phyloP scores from a whole-genome alignment of 2,888 invertebrate genomes.

The Diarsia dahlii region DNA sequence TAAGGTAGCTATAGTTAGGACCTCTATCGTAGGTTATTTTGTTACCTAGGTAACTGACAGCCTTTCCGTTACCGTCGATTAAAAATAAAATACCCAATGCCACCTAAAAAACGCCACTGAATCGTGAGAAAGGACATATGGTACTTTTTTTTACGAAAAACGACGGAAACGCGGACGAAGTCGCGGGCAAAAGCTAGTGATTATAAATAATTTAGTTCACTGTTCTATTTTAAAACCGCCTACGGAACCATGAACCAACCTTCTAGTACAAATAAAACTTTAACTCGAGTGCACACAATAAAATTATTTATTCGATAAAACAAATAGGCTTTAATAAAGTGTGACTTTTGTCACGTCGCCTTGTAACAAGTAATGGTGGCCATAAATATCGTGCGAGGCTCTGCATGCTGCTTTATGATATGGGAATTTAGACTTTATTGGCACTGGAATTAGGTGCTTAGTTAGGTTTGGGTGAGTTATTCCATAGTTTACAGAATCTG shows the following conservation, averaged over 20 bases:
- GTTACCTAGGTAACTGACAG: no score
- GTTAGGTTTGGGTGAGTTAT: neutral
- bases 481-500: constrained; percentile 24
- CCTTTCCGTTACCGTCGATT: no score
- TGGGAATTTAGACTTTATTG: neutral
- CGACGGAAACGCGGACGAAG: no score
- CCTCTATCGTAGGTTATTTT: no score
- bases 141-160: no score
- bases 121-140: no score
- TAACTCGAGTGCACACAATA: constrained; percentile 71
- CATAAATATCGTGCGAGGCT: constrained; percentile 77
- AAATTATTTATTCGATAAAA: constrained; percentile 87
- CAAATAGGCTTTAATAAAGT: constrained; percentile 86
- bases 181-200: no score
- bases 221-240: constrained; percentile 24
- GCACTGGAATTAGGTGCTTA: neutral
- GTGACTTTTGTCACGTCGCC: constrained; percentile 86
- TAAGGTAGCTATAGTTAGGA: no score
- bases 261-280: constrained; percentile 43
- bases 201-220: neutral
- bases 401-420: constrained; percentile 35
- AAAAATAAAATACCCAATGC: no score
- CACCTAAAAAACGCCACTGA: no score
- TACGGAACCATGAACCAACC: constrained; percentile 32
- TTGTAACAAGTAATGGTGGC: constrained; percentile 80